Percentiles rank a stretch among this genome's conserved stretches.
Evolutionary conservation across 2,113 vertebrate species (phyloP).

Genomic region (Cyprinodon brontotheroides): DNA sequence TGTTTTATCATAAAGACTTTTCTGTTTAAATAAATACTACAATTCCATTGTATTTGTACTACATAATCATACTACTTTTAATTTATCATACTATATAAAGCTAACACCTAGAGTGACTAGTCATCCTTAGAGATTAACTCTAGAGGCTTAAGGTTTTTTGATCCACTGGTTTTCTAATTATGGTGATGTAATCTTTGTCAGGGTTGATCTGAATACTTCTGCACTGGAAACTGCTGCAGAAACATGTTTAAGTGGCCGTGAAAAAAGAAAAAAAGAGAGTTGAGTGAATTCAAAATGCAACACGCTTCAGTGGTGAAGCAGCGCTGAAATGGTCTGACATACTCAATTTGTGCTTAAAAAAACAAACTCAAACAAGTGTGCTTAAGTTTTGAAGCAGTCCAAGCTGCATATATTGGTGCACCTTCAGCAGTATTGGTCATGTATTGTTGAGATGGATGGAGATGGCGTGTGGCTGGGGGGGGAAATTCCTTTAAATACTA

Average conservation of each 20-base stretch:
- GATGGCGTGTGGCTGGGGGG: not conserved
- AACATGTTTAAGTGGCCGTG: not conserved
- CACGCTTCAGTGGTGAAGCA: not conserved
- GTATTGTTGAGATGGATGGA: not conserved
- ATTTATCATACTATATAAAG: not conserved
- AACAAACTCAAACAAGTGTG: not conserved
- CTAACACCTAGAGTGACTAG: too few species aligned
- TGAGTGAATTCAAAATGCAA: not conserved
- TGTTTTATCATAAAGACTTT: not conserved
- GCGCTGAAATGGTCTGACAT: constrained; percentile 6
- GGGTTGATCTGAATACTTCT: not conserved
- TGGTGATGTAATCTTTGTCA: not conserved
- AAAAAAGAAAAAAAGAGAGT: not conserved
- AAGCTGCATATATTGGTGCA: not conserved
- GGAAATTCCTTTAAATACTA: constrained; percentile 39
- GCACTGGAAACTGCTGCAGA: not conserved
- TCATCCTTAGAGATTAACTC: not conserved
- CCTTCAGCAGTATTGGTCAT: not conserved
- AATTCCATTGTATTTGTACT: not conserved
- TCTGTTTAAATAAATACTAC: not conserved
- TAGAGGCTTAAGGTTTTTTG: not conserved
- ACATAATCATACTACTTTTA: not conserved
- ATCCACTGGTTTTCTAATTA: not conserved
- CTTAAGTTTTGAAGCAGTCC: not conserved
- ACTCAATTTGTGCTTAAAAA: constrained; percentile 2